These are phyloP conservation scores for Menidia menidia DNA, from an alignment of 2,797 vertebrate species.

Conservation along the genomic window DNA sequence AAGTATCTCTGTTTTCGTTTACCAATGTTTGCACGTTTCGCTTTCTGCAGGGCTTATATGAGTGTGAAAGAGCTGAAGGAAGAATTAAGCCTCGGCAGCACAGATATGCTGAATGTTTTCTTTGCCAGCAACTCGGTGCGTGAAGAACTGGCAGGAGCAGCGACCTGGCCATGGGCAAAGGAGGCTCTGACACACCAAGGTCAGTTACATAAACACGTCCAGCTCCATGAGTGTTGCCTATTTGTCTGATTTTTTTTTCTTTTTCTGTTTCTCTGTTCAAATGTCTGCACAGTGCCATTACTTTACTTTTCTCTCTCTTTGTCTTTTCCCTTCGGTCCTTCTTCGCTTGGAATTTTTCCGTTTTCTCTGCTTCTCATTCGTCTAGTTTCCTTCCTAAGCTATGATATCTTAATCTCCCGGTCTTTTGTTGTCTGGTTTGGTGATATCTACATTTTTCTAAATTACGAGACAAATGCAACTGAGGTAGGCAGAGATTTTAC, in stretches of 20 bases:
- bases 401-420: background rate
- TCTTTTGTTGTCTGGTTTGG: background rate
- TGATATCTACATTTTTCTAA: constrained; percentile 35
- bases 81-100: constrained; percentile 87
- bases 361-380: background rate
- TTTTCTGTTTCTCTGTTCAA: background rate
- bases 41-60: constrained; percentile 89
- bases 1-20: background rate
- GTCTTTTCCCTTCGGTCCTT: background rate
- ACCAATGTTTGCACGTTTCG: background rate
- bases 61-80: constrained; percentile 97
- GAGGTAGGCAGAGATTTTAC: constrained; percentile 60
- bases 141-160: constrained; percentile 93
- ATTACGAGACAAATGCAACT: constrained; percentile 56
- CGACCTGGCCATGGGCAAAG: constrained; percentile 99
- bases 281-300: background rate
- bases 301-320: background rate
- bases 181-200: constrained; percentile 93
- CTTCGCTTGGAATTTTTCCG: background rate
- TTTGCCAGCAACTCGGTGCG: constrained; percentile 93
- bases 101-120: constrained; percentile 93
- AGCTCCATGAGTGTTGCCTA: background rate
- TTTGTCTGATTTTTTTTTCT: background rate
- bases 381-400: background rate
- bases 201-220: constrained; percentile 62